phyloP scores from a whole-genome alignment of 2,888 invertebrate species.

The Mechanitis mazaeus region DNA sequence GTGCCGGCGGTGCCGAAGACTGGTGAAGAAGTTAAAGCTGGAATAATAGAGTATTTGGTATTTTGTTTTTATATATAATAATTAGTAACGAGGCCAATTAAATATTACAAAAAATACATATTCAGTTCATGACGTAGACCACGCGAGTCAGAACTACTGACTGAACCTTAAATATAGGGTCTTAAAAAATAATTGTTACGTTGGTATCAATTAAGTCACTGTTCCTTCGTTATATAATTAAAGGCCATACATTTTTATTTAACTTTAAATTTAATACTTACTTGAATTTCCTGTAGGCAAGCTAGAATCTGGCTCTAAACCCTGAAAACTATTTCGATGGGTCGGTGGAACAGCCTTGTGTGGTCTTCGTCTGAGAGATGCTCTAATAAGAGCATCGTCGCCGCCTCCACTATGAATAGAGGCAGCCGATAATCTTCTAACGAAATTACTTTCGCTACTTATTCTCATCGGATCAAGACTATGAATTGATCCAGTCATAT shows the following conservation, averaged over 20 bases:
- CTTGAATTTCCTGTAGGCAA: slow-evolving; percentile 54
- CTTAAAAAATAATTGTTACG: no score
- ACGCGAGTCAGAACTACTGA: no score
- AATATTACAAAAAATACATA: no score
- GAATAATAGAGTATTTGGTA: slow-evolving; percentile 12
- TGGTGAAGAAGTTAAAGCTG: slow-evolving; percentile 59
- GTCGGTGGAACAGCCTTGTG: slow-evolving; percentile 66
- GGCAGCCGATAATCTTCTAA: slow-evolving; percentile 62
- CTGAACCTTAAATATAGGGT: no score
- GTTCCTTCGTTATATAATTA: no score
- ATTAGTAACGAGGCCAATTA: neutral
- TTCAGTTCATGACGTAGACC: no score
- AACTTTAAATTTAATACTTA: neutral
- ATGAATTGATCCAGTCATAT: slow-evolving; percentile 60
- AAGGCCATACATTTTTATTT: no score
- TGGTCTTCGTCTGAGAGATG: slow-evolving; percentile 76
- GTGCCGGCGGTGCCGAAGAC: slow-evolving; percentile 88
- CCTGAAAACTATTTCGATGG: slow-evolving; percentile 80
- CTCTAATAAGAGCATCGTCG: slow-evolving; percentile 77
- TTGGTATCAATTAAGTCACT: no score
- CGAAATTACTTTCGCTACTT: slow-evolving; percentile 59
- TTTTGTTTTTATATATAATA: slow-evolving; percentile 1
- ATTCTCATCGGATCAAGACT: slow-evolving; percentile 63
- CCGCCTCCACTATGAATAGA: slow-evolving; percentile 74
- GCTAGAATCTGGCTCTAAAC: slow-evolving; percentile 65